Evolutionary conservation across 2,888 invertebrate genomes (phyloP).

Genomic region (Timema podura): DNA sequence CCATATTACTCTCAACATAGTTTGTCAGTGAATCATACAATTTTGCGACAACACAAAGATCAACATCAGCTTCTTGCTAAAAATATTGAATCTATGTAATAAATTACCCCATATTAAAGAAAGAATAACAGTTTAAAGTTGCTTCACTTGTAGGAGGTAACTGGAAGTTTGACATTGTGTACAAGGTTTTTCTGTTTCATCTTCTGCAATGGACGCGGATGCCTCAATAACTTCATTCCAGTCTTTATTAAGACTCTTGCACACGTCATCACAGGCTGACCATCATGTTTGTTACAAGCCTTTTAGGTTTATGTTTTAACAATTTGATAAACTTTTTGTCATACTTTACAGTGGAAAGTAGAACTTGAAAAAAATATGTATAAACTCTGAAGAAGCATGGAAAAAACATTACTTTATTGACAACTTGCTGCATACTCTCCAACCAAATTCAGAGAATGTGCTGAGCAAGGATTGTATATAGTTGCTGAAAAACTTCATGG

Average conservation of each 20-base stretch:
- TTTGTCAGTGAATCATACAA: not conserved
- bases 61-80: not conserved
- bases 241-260: not conserved
- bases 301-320: not conserved
- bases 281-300: not conserved
- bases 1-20: not conserved
- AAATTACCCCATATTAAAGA: not conserved
- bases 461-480: not conserved
- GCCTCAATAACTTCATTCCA: not conserved
- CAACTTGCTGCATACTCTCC: not conserved
- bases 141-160: not conserved
- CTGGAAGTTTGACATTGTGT: not conserved
- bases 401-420: not conserved
- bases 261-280: constrained; percentile 3
- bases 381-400: not conserved
- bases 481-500: too few species aligned
- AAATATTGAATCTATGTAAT: not conserved
- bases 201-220: not conserved
- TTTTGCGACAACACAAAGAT: constrained; percentile 1
- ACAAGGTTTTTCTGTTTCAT: not conserved
- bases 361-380: not conserved
- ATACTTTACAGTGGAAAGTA: not conserved
- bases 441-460: not conserved
- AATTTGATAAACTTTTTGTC: not conserved
- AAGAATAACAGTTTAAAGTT: not conserved